A percentile compares a stretch with the other conserved stretches of the same genome.
phyloP scores from a whole-genome alignment of 2,113 vertebrate genomes.

The Thomomys bottae region DNA sequence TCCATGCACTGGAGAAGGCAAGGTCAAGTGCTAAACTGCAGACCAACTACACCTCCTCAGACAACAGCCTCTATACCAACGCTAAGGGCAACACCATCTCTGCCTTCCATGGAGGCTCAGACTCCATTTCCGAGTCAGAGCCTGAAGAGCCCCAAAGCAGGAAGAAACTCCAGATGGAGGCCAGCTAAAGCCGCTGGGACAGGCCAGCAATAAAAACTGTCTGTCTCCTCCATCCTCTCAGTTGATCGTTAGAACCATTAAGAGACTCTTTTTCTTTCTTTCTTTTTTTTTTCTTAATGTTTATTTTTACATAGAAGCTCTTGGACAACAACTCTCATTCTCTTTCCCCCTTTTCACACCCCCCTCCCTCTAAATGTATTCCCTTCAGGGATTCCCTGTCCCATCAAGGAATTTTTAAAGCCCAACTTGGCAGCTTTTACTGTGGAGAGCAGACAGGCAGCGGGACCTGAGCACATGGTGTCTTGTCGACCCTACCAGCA shows the following conservation, averaged over 20 bases:
- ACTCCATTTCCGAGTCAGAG: constrained; percentile 93
- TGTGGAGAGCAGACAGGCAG: constrained; percentile 78
- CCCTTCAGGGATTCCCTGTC: constrained; percentile 78
- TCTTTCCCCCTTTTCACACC: no score
- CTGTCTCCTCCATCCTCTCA: no score
- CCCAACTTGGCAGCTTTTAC: constrained; percentile 81
- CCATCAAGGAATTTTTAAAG: constrained; percentile 79
- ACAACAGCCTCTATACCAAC: constrained; percentile 97
- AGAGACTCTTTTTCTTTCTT: no score
- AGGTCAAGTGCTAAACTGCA: constrained; percentile 94
- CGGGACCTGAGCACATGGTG: constrained; percentile 72
- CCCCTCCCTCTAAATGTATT: no score
- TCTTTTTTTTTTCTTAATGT: no score
- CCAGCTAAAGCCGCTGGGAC: no score
- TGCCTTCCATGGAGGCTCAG: constrained; percentile 95
- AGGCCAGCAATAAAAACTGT: no score
- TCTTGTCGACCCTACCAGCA: constrained; percentile 68
- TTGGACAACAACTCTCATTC: no score
- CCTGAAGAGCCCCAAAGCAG: no score
- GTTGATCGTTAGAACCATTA: no score
- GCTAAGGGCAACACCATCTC: constrained; percentile 96
- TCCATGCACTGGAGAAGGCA: constrained; percentile 96
- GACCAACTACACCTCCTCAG: constrained; percentile 92
- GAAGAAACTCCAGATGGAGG: no score
- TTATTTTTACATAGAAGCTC: no score